Evolutionary conservation across 2,888 invertebrate genomes (phyloP), one percentile per base, ranked within the genome.

Genomic region (Brassicogethes aeneus): DNA sequence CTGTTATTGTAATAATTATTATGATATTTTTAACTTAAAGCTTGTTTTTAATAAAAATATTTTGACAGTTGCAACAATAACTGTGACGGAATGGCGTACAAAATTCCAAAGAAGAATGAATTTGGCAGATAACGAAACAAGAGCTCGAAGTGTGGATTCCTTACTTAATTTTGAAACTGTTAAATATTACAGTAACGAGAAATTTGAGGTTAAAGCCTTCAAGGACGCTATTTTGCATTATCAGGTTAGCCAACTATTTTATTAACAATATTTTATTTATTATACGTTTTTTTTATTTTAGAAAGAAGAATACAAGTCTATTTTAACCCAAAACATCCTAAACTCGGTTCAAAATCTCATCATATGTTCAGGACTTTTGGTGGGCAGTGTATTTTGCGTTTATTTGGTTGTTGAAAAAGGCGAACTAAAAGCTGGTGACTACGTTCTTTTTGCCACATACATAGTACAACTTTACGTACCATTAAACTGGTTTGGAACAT

Each of bases 121-220:
- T 69, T 72, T 83, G 16, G 85, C 92, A 0, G 96, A 97, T 62
- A 99, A 97, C 68, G 89, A 84, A 29, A 85, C 87, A 44, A 85
- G 90, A 56, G 89, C 93, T 3, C 79, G 86, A 44, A 93, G 93
- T 40, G 94, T 97, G 0, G 97, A 99, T 68, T 96, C 97, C 0
- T 70, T 99, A 39, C 74, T 97, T 10, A 99, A 99, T 71, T 97
- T 93, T 70, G 97, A 99, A 72, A 97, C 97, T 1, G 97, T 96
- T 0, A 99, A 99, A 65, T 97, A 97, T 70, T 97, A 96, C 63
- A 90, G 90, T 3, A 94, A 93, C 1, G 96, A 97, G 64, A 63
- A 77, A 1, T 96, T 92, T 68, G 97, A 99, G 72, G 88, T 92
- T 0, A 70, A 84, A 10, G 76, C 85, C 8, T 97, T 93, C 62